Evolutionary conservation across 2,113 vertebrate genomes (phyloP), one percentile per base, ranked within the genome.

Genomic region (Carettochelys insculpta): DNA sequence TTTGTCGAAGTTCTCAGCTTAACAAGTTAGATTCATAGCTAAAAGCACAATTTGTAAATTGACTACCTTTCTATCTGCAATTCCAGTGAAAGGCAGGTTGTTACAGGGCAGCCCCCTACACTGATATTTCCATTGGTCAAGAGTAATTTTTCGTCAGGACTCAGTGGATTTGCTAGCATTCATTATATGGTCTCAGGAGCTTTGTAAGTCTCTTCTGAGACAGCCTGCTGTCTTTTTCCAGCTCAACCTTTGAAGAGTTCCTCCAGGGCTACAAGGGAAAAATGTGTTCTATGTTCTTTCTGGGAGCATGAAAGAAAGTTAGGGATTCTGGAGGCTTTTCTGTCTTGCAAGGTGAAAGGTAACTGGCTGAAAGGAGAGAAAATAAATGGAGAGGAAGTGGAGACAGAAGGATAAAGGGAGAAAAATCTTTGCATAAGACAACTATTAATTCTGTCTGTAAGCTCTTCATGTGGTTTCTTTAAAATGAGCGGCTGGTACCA

Each of bases 11-110:
- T 7, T 13, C 68, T 27, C n/a, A 51, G 43, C 13, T 65, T 77
- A 7, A 41, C 43, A 13, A 11, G 4, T 54, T 45, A 87, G 89
- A 51, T n/a, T 6, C 5, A 1, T 0, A 0, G 9, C 41, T 52
- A 83, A 16, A 31, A 0, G 82, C 16, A 13, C 22, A n/a, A 34
- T 34, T 16, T 29, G 11, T 54, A 3, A 25, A 29, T 5, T 34
- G 65, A 90, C 50, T 91, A 8, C 10, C 76, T 83, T 47, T 0
- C 0, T 58, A 6, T 10, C 34, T 82, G 11, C 53, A 93, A 14
- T 6, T 2, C 25, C 22, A 68, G 76, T 14, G 83, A 87, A 90
- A 80, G 12, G 47, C 43, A 82, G 56, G 3, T 34, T 90, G 43
- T 71, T 75, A 24, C 4, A 61, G 82, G 88, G 14, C 2, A 78